These are phyloP conservation scores for Mungos mungo DNA, from an alignment of 2,113 vertebrate genomes.

Conservation along the genomic window DNA sequence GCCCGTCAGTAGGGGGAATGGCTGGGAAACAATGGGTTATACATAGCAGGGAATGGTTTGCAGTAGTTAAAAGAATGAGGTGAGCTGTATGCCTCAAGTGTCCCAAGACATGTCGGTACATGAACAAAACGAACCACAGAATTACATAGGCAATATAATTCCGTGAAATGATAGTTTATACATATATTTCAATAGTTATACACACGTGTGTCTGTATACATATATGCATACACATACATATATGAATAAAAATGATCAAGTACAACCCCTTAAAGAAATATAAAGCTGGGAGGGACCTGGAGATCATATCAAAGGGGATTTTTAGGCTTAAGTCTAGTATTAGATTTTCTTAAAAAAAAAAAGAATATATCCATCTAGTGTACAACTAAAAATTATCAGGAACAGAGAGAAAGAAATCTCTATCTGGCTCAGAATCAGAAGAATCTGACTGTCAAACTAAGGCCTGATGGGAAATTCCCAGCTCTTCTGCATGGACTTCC, in stretches of 20 bases:
- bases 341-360: background rate
- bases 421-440: background rate
- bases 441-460: background rate
- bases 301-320: background rate
- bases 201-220: background rate
- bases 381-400: background rate
- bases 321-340: background rate
- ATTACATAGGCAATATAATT: background rate
- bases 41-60: background rate
- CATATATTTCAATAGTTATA: background rate
- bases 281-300: background rate
- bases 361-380: background rate
- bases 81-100: background rate
- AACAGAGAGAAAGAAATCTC: background rate
- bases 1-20: background rate
- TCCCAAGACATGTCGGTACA: background rate
- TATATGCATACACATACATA: accelerated
- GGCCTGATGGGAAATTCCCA: background rate
- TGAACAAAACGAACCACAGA: background rate
- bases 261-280: background rate
- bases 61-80: background rate
- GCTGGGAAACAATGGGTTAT: background rate
- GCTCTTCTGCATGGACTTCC: background rate
- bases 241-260: background rate
- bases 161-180: background rate